Evolutionary conservation across 2,113 vertebrate genomes (phyloP).

Genomic region (Cyphomyrus plagiostoma): DNA sequence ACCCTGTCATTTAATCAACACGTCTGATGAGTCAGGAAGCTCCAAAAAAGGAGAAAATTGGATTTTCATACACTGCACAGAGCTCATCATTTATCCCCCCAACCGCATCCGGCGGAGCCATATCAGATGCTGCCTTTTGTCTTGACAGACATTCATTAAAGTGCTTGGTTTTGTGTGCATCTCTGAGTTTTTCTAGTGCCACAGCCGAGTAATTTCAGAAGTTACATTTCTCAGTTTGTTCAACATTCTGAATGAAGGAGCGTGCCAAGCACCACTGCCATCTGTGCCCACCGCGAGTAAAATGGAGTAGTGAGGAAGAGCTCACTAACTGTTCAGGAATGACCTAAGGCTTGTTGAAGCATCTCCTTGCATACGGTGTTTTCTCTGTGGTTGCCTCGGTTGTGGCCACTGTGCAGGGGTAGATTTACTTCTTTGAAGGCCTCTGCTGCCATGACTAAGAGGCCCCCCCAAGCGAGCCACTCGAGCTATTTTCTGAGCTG

Average conservation of each 20-base stretch:
- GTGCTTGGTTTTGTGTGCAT: not conserved
- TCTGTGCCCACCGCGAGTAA: not conserved
- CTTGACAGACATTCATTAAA: not conserved
- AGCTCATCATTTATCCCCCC: not conserved
- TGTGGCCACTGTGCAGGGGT: not conserved
- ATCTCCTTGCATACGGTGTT: not conserved
- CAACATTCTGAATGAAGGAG: not conserved
- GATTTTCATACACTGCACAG: slow-evolving; percentile 15
- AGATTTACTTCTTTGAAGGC: not conserved
- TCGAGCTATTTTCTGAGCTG: not conserved
- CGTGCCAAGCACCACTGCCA: not conserved
- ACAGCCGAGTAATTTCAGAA: not conserved
- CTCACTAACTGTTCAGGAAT: not conserved
- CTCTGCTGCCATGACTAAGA: not conserved
- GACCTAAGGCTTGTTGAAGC: not conserved
- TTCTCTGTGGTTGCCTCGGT: not conserved
- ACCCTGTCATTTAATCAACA: slow-evolving; percentile 23
- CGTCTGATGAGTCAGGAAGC: slow-evolving; percentile 20
- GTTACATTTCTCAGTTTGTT: not conserved
- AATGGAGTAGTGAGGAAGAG: not conserved
- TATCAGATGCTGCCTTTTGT: not conserved
- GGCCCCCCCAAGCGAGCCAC: not conserved
- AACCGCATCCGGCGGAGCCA: not conserved
- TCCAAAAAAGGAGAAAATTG: slow-evolving; percentile 12
- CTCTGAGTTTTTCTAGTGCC: not conserved